Base-by-base conservation (phyloP, 2,888 invertebrate species). In the Synergus gifuensis region DNA sequence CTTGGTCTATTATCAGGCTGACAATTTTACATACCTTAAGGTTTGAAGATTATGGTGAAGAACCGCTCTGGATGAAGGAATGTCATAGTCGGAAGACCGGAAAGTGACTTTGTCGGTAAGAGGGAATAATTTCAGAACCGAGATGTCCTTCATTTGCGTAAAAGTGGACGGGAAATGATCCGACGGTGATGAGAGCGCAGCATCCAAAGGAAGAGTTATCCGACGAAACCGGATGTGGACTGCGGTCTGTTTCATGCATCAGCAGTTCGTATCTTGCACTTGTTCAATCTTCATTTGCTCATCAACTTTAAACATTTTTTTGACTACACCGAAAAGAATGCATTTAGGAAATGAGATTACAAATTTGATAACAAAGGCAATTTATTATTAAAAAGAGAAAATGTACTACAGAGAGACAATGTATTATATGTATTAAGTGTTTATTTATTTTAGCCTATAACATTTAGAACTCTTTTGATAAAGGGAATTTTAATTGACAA, bases 171-270 rank as follows among this genome's bases (percentile, higher is more conserved):
- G 79, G 81, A 79, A 82, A 82, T 83, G 83, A 84, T 84, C 69
- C 69, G 83, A 78, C 78, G 81, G 81, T 86, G 85, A 84, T 81
- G 85, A 84, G 85, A 82, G 84, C 83, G 78, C 82, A 83, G 81
- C 85, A 84, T 85, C 86, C 85, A 85, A 84, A 82, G 81, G 86
- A 82, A 85, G 82, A 83, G 84, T 81, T 84, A 83, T 84, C 83
- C 85, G 86, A 85, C 83, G 82, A 83, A 87, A 88, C 90, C 92
- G 92, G 91, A 92, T 92, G 91, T 90, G 91, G 91, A 92, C 89
- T 91, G 92, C 90, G 92, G 92, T 91, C 90, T 89, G 85, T 90
- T 90, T 89, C 91, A 91, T 90, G 92, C 92, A 91, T 89, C 92
- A 89, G 86, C 89, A 89, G 82, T 81, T 83, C 77, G 79, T 79